Evolutionary conservation across 2,797 vertebrate species (phyloP).

Genomic region (Enoplosus armatus): DNA sequence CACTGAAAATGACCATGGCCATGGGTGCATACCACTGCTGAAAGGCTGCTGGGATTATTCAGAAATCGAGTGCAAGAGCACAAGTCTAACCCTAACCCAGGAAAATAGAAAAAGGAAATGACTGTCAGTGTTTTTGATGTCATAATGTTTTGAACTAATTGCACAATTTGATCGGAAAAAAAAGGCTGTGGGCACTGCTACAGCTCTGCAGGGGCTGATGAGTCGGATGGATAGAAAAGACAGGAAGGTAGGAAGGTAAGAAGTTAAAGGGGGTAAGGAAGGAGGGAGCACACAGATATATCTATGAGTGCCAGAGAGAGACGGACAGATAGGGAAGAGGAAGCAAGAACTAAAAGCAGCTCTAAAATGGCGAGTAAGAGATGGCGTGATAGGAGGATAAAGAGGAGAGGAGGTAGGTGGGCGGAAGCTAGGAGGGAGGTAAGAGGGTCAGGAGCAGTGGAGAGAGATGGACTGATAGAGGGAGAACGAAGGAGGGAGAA

Average conservation of each 20-base stretch:
- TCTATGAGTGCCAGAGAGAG: slow-evolving; percentile 53
- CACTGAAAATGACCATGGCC: background rate
- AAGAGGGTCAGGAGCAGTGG: slow-evolving; percentile 25
- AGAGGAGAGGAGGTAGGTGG: slow-evolving; percentile 29
- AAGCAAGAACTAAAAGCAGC: slow-evolving; percentile 66
- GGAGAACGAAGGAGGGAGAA: background rate
- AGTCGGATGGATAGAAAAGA: slow-evolving; percentile 12
- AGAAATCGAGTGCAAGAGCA: background rate
- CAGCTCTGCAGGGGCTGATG: slow-evolving; percentile 22
- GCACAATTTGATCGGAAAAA: background rate
- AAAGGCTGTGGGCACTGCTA: background rate
- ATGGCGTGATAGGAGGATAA: slow-evolving; percentile 64
- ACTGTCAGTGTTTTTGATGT: background rate
- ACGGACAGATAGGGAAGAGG: slow-evolving; percentile 61
- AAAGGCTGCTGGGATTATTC: slow-evolving; percentile 1
- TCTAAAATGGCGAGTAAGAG: slow-evolving; percentile 57
- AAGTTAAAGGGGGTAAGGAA: slow-evolving; percentile 24
- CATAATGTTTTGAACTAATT: background rate
- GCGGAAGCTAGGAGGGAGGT: slow-evolving; percentile 36
- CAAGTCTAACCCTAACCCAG: no score
- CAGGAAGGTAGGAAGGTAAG: slow-evolving; percentile 19
- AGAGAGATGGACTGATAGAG: slow-evolving; percentile 51
- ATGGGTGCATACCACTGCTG: slow-evolving; percentile 1
- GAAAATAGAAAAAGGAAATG: background rate
- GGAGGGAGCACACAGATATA: slow-evolving; percentile 28